phyloP scores from a whole-genome alignment of 2,888 invertebrate genomes.

The Lagria hirta region DNA sequence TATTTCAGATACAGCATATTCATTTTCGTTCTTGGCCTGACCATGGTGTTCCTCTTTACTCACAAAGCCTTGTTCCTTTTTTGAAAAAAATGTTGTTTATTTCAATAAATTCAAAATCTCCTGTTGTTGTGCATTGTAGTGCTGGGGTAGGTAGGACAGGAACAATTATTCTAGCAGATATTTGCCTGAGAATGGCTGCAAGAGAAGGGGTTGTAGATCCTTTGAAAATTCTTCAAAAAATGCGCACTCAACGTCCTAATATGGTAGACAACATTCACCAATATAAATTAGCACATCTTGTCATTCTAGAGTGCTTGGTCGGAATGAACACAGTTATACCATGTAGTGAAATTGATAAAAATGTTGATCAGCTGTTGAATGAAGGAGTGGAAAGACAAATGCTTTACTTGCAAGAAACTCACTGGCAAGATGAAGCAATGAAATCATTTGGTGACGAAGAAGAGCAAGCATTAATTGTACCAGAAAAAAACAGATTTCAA shows the following conservation, averaged over 20 bases:
- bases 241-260: conserved; percentile 49
- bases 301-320: conserved; percentile 52
- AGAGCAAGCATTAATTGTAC: conserved; percentile 25
- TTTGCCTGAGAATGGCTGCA: conserved; percentile 56
- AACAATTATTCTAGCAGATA: conserved; percentile 62
- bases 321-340: conserved; percentile 47
- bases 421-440: conserved; percentile 54
- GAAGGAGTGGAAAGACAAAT: conserved; percentile 45
- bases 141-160: conserved; percentile 66
- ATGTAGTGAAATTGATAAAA: conserved; percentile 45
- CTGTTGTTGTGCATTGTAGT: conserved; percentile 61
- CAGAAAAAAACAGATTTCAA: conserved; percentile 50
- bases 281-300: conserved; percentile 55
- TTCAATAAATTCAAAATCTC: conserved; percentile 42
- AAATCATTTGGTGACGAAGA: conserved; percentile 32
- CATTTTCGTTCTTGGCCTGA: conserved; percentile 60
- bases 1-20: conserved; percentile 54
- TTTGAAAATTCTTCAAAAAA: conserved; percentile 41
- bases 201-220: conserved; percentile 49
- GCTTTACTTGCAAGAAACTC: conserved; percentile 45
- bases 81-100: conserved; percentile 49
- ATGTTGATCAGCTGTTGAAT: conserved; percentile 40
- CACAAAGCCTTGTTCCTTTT: conserved; percentile 49
- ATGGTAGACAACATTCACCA: conserved; percentile 54
- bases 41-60: conserved; percentile 54